phyloP scores from a whole-genome alignment of 2,113 vertebrate genomes.

The Furnarius figulus region DNA sequence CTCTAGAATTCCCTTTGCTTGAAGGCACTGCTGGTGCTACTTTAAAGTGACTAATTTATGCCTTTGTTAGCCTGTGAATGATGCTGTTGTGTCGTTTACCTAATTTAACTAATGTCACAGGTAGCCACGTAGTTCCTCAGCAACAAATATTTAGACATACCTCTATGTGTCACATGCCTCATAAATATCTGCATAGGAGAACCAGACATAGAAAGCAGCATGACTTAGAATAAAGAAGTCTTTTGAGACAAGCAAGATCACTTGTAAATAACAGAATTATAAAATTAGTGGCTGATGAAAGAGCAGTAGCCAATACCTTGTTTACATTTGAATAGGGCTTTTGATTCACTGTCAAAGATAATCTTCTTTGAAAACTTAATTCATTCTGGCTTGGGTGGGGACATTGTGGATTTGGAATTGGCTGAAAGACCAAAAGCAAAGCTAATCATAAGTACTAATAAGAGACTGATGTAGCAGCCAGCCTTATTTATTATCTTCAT shows the following conservation, averaged over 20 bases:
- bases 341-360: constrained; percentile 15
- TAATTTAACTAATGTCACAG: not conserved
- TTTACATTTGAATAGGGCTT: constrained; percentile 46
- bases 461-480: not conserved
- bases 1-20: constrained; percentile 24
- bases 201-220: not conserved
- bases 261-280: constrained; percentile 18
- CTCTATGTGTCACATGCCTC: not conserved
- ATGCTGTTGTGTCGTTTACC: not conserved
- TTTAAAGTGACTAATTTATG: not conserved
- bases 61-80: not conserved
- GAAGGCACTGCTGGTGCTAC: not conserved
- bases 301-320: not conserved
- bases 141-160: not conserved
- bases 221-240: not conserved
- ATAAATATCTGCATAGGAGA: not conserved
- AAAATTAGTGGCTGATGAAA: constrained; percentile 12
- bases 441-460: not conserved
- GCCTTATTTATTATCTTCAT: constrained; percentile 11
- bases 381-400: not conserved
- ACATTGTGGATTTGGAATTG: not conserved
- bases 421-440: constrained; percentile 31
- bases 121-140: not conserved
- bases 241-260: not conserved
- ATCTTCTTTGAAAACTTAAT: constrained; percentile 33